A percentile compares a stretch with the other conserved stretches of the same genome.
Conservation (phyloP, 2,113 vertebrate species). For the Eublepharis macularius region DNA sequence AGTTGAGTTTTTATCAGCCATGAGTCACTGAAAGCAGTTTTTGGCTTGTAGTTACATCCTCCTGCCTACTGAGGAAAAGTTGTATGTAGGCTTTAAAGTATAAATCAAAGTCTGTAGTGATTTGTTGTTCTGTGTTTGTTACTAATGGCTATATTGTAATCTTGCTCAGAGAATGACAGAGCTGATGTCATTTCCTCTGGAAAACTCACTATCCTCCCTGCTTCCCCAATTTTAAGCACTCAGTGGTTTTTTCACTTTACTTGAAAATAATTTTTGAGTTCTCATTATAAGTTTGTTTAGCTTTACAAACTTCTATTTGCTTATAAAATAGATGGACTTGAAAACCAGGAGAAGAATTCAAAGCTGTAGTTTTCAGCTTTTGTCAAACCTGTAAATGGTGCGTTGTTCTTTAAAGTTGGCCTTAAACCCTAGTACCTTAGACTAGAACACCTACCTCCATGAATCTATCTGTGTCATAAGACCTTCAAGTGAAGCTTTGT, state of each 20-base stretch:
- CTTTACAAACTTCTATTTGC: background rate
- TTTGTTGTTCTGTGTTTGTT: background rate
- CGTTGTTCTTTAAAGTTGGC: too few species aligned
- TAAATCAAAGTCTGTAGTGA: background rate
- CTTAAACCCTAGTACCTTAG: too few species aligned
- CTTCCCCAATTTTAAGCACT: background rate
- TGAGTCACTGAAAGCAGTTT: conserved; percentile 1
- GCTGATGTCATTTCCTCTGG: background rate
- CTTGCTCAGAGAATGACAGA: background rate
- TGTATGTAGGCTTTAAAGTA: background rate
- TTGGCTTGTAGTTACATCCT: background rate
- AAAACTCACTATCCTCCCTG: background rate
- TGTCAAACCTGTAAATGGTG: background rate
- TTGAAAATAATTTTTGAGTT: background rate
- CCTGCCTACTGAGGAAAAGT: background rate
- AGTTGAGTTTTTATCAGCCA: background rate
- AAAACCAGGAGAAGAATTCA: background rate
- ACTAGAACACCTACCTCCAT: background rate
- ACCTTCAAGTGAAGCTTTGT: background rate
- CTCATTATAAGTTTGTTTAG: background rate
- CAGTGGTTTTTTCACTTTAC: background rate
- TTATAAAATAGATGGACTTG: background rate
- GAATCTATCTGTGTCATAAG: background rate
- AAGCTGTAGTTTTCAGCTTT: background rate
- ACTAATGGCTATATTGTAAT: background rate